Evolutionary conservation across 2,797 vertebrate species (phyloP), one percentile per base, ranked within the genome.

Genomic region (Odontamblyopus lacepedii): DNA sequence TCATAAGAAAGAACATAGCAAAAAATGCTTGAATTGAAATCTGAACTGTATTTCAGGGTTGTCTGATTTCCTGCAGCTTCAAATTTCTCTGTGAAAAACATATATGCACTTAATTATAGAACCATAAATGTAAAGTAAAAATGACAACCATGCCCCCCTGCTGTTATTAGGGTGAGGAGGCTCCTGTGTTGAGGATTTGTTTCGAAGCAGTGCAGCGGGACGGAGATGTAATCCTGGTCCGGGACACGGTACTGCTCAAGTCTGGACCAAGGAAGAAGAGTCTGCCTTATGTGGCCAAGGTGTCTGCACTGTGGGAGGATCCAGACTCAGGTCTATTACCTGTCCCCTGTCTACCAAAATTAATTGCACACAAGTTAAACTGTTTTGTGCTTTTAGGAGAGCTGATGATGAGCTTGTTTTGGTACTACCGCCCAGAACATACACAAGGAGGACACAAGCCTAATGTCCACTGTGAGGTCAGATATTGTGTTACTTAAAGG

Each of bases 381-480:
- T 72, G 61, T 66, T 56, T 26, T 63, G 66, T 76, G 66, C 72
- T 71, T 74, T 51, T 87, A 99, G 98, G 97, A 85, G 97, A 99
- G 91, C 93, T 99, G 94, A 99, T 98, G 97, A 99, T 99, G 97
- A 99, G 98, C 89, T 95, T 99, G 88, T 95, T 99, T 92, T 99
- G 98, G 98, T 99, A 98, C 92, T 99, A 99, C 93, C 95, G 98
- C 85, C 98, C 98, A 66, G 98, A 99, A 93, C 98, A 99, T 95
- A 97, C 97, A 83, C 98, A 99, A 91, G 98, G 96, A 78, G 97
- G 98, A 77, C 95, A 93, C 81, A 97, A 94, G 89, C 95, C 96
- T 91, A 95, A 94, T 82, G 91, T 96, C 91, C 96, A 99, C 86
- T 97, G 94, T 92, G 93, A 99, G 96, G 98, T 99, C 89, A 96